Percentiles rank a stretch among this genome's conserved stretches.
These are phyloP conservation scores for Promerops cafer DNA, from an alignment of 2,113 vertebrate genomes.

Conservation along the genomic window DNA sequence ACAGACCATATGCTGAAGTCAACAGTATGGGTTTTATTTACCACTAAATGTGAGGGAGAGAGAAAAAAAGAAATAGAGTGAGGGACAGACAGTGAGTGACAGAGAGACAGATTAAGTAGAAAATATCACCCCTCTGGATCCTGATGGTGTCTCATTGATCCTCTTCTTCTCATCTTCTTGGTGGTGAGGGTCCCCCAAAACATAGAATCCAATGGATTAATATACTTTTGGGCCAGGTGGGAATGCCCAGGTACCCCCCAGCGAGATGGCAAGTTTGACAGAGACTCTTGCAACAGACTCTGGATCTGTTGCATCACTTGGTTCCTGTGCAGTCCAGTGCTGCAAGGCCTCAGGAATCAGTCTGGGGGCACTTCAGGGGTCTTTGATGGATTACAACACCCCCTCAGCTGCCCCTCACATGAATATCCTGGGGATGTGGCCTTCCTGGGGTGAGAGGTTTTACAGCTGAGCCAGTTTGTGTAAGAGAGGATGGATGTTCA, in stretches of 20 bases:
- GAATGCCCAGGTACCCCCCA: background rate
- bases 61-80: background rate
- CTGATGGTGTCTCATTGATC: background rate
- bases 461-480: background rate
- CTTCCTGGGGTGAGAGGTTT: fast-evolving
- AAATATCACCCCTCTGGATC: background rate
- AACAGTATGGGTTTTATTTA: background rate
- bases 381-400: background rate
- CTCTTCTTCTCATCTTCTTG: background rate
- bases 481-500: background rate
- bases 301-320: background rate
- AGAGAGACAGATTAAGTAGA: background rate
- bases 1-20: background rate
- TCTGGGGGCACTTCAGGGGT: background rate
- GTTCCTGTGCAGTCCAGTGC: background rate
- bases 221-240: background rate
- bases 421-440: background rate
- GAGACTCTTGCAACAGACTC: background rate
- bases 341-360: background rate
- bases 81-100: background rate
- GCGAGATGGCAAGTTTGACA: background rate
- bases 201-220: background rate
- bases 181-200: background rate
- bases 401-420: fast-evolving
- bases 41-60: background rate